phyloP scores from a whole-genome alignment of 1,140 invertebrate genomes.

The Stegodyphus dumicola region DNA sequence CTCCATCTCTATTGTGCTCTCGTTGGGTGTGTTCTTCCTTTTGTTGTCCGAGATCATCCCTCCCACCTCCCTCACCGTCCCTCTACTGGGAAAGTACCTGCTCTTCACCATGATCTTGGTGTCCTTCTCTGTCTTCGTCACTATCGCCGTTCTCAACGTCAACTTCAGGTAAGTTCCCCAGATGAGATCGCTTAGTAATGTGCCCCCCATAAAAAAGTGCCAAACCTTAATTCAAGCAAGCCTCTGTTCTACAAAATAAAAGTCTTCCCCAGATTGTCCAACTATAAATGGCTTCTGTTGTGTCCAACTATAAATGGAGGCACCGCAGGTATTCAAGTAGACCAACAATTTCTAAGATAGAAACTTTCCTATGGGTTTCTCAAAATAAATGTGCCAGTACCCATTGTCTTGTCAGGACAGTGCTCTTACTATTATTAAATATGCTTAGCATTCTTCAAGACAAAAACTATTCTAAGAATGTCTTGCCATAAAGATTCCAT shows the following conservation, averaged over 20 bases:
- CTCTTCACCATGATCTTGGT: slow-evolving; percentile 99
- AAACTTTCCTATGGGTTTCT: too few species aligned
- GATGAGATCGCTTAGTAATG: neutral
- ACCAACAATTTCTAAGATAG: too few species aligned
- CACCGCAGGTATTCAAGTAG: neutral
- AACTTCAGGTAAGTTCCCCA: slow-evolving; percentile 78
- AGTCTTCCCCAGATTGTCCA: too few species aligned
- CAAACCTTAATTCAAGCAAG: neutral
- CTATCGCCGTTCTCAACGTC: slow-evolving; percentile 97
- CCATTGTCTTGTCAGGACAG: too few species aligned
- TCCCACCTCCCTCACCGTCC: slow-evolving; percentile 95
- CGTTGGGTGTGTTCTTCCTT: slow-evolving; percentile 98
- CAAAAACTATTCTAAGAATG: too few species aligned
- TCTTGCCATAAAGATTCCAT: too few species aligned
- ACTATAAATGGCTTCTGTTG: too few species aligned
- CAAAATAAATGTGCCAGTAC: too few species aligned
- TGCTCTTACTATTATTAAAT: too few species aligned
- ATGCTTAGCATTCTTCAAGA: too few species aligned
- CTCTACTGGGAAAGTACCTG: slow-evolving; percentile 95
- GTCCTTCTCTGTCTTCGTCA: slow-evolving; percentile 96
- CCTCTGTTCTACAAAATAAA: too few species aligned
- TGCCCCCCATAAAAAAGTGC: neutral
- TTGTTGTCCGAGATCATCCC: slow-evolving; percentile 97
- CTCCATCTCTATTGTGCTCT: slow-evolving; percentile 97
- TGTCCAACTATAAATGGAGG: neutral